Evolutionary conservation across 1,140 invertebrate genomes (phyloP).

Genomic region (Zaprionus camerounensis): DNA sequence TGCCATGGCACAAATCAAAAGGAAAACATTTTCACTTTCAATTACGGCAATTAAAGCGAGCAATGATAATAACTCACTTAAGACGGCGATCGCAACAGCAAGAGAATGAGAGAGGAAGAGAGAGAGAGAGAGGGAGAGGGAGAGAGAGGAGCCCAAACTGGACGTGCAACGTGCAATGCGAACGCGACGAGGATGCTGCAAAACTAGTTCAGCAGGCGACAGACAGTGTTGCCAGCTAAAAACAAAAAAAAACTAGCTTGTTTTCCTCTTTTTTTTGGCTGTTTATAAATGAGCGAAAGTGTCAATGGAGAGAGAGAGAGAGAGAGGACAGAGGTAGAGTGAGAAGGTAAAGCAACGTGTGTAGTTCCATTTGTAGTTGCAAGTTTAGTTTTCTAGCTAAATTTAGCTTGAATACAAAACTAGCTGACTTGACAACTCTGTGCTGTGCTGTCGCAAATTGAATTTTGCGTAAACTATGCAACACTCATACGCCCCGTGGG

Average conservation of each 20-base stretch:
- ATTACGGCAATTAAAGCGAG: slow-evolving; percentile 82
- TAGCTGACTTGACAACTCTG: slow-evolving; percentile 15
- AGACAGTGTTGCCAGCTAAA: slow-evolving; percentile 7
- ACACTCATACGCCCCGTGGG: slow-evolving; percentile 80
- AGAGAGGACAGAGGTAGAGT: no score
- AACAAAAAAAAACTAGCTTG: slow-evolving; percentile 18
- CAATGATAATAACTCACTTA: slow-evolving; percentile 83
- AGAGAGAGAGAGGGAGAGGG: not conserved
- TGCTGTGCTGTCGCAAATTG: slow-evolving; percentile 62
- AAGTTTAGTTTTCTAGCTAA: not conserved
- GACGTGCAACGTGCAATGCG: slow-evolving; percentile 12
- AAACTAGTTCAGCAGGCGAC: slow-evolving; percentile 54
- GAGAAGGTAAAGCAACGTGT: not conserved
- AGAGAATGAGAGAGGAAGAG: not conserved
- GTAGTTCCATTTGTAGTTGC: no score
- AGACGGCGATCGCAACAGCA: slow-evolving; percentile 34
- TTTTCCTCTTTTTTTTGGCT: not conserved
- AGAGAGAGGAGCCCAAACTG: slow-evolving; percentile 21
- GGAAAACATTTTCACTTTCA: slow-evolving; percentile 82
- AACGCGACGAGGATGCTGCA: slow-evolving; percentile 13
- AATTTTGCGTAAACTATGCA: slow-evolving; percentile 80
- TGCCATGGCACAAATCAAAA: slow-evolving; percentile 79
- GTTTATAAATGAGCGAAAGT: slow-evolving; percentile 2
- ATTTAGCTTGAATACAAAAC: not conserved
- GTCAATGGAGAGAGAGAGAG: not conserved